These are phyloP conservation scores for Hypocryptadius cinnamomeus DNA, from an alignment of 2,113 vertebrate genomes.

Conservation along the genomic window DNA sequence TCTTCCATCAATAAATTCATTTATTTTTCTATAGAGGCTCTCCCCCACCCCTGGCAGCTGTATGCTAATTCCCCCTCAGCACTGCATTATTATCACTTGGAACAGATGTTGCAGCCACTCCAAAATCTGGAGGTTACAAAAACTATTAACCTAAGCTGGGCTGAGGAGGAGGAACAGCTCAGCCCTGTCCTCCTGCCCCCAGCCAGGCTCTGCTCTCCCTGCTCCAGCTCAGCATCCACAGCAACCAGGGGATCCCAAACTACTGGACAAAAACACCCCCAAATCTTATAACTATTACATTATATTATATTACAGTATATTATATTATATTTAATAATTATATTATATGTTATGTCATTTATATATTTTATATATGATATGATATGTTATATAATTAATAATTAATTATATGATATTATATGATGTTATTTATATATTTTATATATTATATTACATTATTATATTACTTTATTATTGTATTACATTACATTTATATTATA, in stretches of 20 bases:
- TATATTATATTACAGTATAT: too few species aligned
- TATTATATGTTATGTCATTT: too few species aligned
- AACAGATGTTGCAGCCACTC: conserved; percentile 51
- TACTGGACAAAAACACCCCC: rapidly evolving
- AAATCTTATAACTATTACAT: neutral
- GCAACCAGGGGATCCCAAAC: rapidly evolving
- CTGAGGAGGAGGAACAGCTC: neutral
- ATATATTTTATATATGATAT: too few species aligned
- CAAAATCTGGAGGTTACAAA: conserved; percentile 46
- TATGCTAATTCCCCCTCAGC: conserved; percentile 51
- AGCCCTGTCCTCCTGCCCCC: neutral
- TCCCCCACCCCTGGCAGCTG: conserved; percentile 18
- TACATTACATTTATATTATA: too few species aligned
- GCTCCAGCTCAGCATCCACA: neutral
- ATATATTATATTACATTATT: too few species aligned
- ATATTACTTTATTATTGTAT: too few species aligned
- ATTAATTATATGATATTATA: too few species aligned
- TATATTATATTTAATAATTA: too few species aligned
- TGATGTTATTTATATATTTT: too few species aligned
- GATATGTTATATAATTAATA: too few species aligned
- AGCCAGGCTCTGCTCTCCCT: neutral
- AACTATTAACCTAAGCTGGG: conserved; percentile 32
- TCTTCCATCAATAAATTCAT: neutral
- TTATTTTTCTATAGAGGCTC: neutral
- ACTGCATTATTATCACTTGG: conserved; percentile 17